Percentiles rank a stretch among this genome's conserved stretches.
Conservation (phyloP, 2,113 vertebrate species). For the Gracilinanus agilis region DNA sequence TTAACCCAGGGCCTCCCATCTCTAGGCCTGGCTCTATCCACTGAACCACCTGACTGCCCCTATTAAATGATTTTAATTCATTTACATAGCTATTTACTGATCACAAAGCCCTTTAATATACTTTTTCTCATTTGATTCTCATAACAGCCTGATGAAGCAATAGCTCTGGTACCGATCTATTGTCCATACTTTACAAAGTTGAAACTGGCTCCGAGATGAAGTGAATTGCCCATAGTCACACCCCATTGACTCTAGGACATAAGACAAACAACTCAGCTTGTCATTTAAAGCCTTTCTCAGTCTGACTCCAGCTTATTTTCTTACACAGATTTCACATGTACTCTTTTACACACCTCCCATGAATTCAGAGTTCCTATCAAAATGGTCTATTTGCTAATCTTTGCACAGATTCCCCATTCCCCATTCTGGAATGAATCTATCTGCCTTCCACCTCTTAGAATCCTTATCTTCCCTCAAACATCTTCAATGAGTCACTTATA, state of each 20-base stretch:
- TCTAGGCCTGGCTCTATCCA: too few species aligned
- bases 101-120: not conserved
- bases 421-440: too few species aligned
- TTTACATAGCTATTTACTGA: too few species aligned
- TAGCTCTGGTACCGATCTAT: too few species aligned
- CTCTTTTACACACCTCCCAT: not conserved
- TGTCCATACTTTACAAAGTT: too few species aligned
- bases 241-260: not conserved
- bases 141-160: too few species aligned
- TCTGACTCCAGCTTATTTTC: not conserved
- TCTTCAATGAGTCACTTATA: not conserved
- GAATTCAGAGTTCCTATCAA: not conserved
- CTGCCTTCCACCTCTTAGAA: not conserved
- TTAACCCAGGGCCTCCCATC: too few species aligned
- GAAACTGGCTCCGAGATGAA: too few species aligned
- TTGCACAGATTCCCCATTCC: too few species aligned
- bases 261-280: not conserved
- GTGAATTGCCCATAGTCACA: not conserved
- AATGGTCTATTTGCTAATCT: too few species aligned
- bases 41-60: too few species aligned
- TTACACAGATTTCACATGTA: not conserved
- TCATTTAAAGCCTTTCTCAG: not conserved
- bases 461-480: not conserved
- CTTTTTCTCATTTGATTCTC: not conserved
- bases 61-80: too few species aligned